Percentiles rank a stretch among this genome's conserved stretches.
Evolutionary conservation across 2,797 vertebrate species (phyloP).

Genomic region (Poecilia wingei): DNA sequence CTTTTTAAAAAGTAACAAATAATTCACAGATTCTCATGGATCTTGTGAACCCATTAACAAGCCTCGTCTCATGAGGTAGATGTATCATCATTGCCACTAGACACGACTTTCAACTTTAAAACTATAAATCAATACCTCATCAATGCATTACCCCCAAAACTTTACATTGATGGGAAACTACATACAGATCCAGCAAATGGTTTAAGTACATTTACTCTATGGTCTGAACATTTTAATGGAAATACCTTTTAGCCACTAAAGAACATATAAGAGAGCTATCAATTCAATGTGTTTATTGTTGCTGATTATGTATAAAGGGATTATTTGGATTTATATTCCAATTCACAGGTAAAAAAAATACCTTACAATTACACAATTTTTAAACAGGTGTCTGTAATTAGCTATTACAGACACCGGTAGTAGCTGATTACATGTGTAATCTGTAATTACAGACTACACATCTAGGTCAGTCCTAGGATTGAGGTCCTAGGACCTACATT

Average conservation of each 20-base stretch:
- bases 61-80: neutral
- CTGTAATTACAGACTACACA: no score
- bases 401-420: slow-evolving; percentile 35
- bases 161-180: neutral
- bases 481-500: no score
- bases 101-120: neutral
- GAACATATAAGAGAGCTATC: slow-evolving; percentile 41
- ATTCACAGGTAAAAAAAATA: slow-evolving; percentile 70
- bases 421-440: no score
- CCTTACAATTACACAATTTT: slow-evolving; percentile 52
- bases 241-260: slow-evolving; percentile 28
- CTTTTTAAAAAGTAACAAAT: neutral
- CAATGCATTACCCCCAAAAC: neutral
- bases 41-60: neutral
- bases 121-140: slow-evolving; percentile 4
- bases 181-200: neutral
- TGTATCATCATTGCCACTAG: neutral
- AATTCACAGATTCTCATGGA: neutral
- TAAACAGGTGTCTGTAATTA: slow-evolving; percentile 64
- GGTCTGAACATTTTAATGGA: slow-evolving; percentile 37
- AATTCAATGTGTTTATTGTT: slow-evolving; percentile 54
- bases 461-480: no score
- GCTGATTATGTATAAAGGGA: slow-evolving; percentile 55
- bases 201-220: slow-evolving; percentile 15
- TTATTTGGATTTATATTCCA: slow-evolving; percentile 68